Conservation (phyloP, 2,797 vertebrate genomes). For the Acanthopagrus latus region DNA sequence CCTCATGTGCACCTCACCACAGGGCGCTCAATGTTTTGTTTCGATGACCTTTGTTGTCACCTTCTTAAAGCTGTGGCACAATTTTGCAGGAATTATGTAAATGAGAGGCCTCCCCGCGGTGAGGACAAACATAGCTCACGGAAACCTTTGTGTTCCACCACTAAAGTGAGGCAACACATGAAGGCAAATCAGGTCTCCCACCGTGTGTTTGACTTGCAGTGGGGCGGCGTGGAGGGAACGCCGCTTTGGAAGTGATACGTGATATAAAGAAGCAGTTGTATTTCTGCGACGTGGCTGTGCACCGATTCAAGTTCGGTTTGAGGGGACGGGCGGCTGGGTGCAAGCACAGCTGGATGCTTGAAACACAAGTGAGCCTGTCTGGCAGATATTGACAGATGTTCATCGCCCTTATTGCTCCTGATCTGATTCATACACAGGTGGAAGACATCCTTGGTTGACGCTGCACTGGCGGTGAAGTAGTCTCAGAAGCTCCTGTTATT, state of each 20-base stretch:
- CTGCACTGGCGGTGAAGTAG: conserved; percentile 7
- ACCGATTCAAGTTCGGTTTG: conserved; percentile 4
- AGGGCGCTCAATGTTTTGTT: neutral
- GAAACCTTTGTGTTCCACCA: conserved; percentile 31
- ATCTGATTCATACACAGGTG: conserved; percentile 11
- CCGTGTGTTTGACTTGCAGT: conserved; percentile 33
- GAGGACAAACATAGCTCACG: conserved; percentile 49
- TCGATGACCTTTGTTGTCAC: conserved; percentile 28
- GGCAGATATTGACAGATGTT: conserved; percentile 39
- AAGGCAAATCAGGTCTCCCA: conserved; percentile 39
- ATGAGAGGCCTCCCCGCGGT: conserved; percentile 33
- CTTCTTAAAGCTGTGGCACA: conserved; percentile 4
- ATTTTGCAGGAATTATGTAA: conserved; percentile 44
- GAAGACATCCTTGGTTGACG: conserved; percentile 3
- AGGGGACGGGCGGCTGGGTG: neutral
- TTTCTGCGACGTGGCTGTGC: neutral
- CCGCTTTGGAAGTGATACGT: conserved; percentile 12
- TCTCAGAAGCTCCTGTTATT: conserved; percentile 1
- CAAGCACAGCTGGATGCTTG: conserved; percentile 1
- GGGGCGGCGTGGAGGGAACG: neutral
- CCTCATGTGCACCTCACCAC: neutral
- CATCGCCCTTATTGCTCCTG: conserved; percentile 18
- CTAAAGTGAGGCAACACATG: conserved; percentile 35
- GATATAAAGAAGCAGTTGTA: conserved; percentile 22
- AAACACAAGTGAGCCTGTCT: conserved; percentile 23